A percentile compares a stretch with the other conserved stretches of the same genome.
Evolutionary conservation across 2,888 invertebrate species (phyloP).

Genomic region (Cremastobaeus sp.): DNA sequence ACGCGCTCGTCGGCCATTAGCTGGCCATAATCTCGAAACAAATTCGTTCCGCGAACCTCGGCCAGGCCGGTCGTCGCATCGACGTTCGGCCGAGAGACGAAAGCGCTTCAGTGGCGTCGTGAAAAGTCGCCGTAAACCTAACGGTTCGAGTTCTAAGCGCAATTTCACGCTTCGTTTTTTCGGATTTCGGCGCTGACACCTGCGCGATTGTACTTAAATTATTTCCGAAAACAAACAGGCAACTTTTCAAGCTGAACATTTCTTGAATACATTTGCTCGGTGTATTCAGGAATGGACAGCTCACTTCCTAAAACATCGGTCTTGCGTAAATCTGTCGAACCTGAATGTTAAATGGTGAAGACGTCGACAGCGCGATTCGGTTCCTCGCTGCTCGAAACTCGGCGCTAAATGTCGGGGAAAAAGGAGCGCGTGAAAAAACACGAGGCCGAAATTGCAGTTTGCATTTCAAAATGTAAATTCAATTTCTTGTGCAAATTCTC

Average conservation of each 20-base stretch:
- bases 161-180: constrained; percentile 36
- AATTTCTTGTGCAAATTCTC: constrained; percentile 43
- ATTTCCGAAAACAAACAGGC: constrained; percentile 16
- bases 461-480: constrained; percentile 21
- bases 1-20: constrained; percentile 62
- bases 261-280: constrained; percentile 9
- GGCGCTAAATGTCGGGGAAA: too few relatives aligned
- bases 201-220: constrained; percentile 16
- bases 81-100: constrained; percentile 27
- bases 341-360: too few relatives aligned
- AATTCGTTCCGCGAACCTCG: constrained; percentile 64
- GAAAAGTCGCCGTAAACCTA: constrained; percentile 44
- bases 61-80: constrained; percentile 66
- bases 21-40: constrained; percentile 63
- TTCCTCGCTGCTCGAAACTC: too few relatives aligned
- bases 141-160: constrained; percentile 26
- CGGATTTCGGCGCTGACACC: constrained; percentile 26
- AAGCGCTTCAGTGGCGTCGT: constrained; percentile 16
- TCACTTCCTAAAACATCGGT: too few relatives aligned
- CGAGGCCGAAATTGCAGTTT: not conserved
- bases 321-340: too few relatives aligned
- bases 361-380: too few relatives aligned
- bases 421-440: too few relatives aligned
- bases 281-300: too few relatives aligned
- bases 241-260: not conserved